These are phyloP conservation scores for Schizaphis graminum DNA, from an alignment of 2,888 invertebrate species.

Conservation along the genomic window DNA sequence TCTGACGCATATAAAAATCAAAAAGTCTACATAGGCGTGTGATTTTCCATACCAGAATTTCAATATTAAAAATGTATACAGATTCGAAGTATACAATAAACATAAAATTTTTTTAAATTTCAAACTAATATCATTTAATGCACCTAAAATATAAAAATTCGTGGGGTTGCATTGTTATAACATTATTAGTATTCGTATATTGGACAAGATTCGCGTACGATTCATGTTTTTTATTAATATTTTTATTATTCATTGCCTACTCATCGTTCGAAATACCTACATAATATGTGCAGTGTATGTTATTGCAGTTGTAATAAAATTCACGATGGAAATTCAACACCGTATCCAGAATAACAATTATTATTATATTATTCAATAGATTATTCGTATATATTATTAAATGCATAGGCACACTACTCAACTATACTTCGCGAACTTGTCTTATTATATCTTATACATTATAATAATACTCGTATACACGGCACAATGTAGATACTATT, in stretches of 20 bases:
- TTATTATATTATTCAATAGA: background rate
- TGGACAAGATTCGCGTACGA: background rate
- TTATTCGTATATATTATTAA: background rate
- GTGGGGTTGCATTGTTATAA: background rate
- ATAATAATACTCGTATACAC: background rate
- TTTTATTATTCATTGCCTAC: background rate
- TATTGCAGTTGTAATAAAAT: background rate
- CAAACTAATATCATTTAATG: background rate
- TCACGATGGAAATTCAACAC: background rate
- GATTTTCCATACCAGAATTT: background rate
- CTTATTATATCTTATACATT: background rate
- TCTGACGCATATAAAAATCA: background rate
- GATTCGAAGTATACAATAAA: background rate
- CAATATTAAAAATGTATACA: background rate
- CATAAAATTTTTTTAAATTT: background rate
- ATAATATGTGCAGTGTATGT: background rate
- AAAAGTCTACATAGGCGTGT: background rate
- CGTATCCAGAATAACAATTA: background rate
- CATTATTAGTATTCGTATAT: background rate
- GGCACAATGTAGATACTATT: background rate
- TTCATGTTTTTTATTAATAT: background rate
- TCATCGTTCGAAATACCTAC: background rate
- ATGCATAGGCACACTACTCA: background rate
- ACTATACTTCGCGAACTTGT: background rate
- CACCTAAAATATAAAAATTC: background rate